Evolutionary conservation across 2,797 vertebrate species (phyloP), one percentile per base, ranked within the genome.

Genomic region (Propithecus perrieri): DNA sequence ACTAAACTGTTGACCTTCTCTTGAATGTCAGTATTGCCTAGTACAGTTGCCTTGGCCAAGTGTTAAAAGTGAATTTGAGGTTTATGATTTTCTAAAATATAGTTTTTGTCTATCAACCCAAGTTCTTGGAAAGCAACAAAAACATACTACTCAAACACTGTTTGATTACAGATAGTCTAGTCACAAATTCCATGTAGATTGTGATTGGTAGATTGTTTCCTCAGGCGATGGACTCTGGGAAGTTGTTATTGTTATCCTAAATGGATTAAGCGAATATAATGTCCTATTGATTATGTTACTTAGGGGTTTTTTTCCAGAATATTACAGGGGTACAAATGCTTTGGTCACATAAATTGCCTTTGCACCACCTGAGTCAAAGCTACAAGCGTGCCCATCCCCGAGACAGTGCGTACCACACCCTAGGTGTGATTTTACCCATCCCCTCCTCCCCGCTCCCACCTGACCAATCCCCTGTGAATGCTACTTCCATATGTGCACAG

Each of bases 31-130:
- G 0, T 84, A 63, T 89, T 91, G 18, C 41, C 48, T 85, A 46
- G 41, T 67, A 81, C 43, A 79, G 6, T 93, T 87, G 67, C 30
- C 30, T 80, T 85, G 38, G 24, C 53, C 55, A 79, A 79, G 35
- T 90, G 30, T 94, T 96, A 92, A 89, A 94, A 92, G 48, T 92
- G 46, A 92, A 41, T 59, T 57, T 71, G 30, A 83, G 18, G 26
- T 85, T 95, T 94, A 53, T 88, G 55, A 76, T 87, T 96, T 95
- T 43, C 71, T 94, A 48, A 94, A 95, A 96, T 78, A 83, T 0
- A 43, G 30, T 43, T 80, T 95, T 95, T 94, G 46, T 67, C 71
- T 84, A 1, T 94, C 84, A 85, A 38, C 38, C 28, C 35, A 81
- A 50, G 48, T 91, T 91, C 55, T 35, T 57, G 9, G 48, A 85